Base-by-base conservation (phyloP, 2,113 vertebrate species). In the Syngnathus scovelli region DNA sequence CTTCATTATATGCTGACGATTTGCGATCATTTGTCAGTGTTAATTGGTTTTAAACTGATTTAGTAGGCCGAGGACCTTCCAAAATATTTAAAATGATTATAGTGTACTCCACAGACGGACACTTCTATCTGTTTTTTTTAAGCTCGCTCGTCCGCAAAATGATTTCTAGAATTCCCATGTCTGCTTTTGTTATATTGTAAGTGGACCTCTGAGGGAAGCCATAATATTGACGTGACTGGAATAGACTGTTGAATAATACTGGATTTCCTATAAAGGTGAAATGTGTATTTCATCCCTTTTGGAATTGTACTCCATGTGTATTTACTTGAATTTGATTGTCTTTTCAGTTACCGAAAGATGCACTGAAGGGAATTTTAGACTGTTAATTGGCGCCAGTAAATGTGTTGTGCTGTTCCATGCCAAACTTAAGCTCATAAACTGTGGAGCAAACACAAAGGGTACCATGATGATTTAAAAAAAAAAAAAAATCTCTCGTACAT, bases 371-470 rank as follows among this genome's bases (percentile, higher is more conserved):
- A 48, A 44, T 70, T 16, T 56, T 19, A 73, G 66, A 37, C 21
- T 44, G 23, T 48, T 66, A 48, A 66, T 68, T 77, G 76, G n/a
- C 54, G 13, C 19, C 55, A 16, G 49, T 70, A 77, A 75, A 82
- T 72, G 65, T 56, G 58, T 66, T 75, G 78, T 78, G 60, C 71
- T 65, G 66, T 61, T 1, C 7, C 58, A 67, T 74, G 67, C 51
- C 46, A 33, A 52, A 71, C 18, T 71, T 7, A 0, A 71, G 61
- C 55, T 67, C 46, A 38, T 68, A 44, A 38, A 33, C 11, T 39
- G 67, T 21, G 16, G 51, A 69, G 27, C 27, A 33, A 43, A 71
- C 74, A 80, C 59, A 69, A 63, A 69, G 23, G 67, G 69, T 23
- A 66, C 56, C 60, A 61, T 72, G 72, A 76, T 74, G 63, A 36